Evolutionary conservation across 2,888 invertebrate species (phyloP).

Genomic region (Rhorus exstirpatorius): DNA sequence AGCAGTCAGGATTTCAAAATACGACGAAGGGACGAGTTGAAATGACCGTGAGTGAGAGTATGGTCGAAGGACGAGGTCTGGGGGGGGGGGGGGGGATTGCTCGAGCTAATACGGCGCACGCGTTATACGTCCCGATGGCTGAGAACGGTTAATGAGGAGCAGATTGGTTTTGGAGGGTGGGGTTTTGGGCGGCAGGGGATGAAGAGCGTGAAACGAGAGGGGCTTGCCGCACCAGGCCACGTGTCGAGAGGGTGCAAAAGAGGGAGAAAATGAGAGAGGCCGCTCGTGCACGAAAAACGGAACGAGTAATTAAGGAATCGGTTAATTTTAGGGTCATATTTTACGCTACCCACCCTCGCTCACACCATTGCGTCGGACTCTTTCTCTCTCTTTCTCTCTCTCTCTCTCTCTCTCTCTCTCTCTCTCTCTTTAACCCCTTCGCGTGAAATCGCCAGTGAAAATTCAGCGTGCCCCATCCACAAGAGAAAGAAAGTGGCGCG

Average conservation of each 20-base stretch:
- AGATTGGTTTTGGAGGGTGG: constrained; percentile 74
- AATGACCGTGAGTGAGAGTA: constrained; percentile 14
- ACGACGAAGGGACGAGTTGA: not conserved
- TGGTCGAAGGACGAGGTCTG: constrained; percentile 27
- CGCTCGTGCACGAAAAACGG: constrained; percentile 75
- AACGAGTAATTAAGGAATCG: constrained; percentile 84
- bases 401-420: constrained; percentile 22
- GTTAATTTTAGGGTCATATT: constrained; percentile 84
- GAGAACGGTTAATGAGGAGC: constrained; percentile 77
- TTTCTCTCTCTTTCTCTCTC: constrained; percentile 58
- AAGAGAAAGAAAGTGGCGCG: constrained; percentile 20
- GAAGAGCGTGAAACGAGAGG: constrained; percentile 64
- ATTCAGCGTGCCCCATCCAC: constrained; percentile 4
- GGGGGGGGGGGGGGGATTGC: constrained; percentile 47
- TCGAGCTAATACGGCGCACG: constrained; percentile 39
- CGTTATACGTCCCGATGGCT: constrained; percentile 45
- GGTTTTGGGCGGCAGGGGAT: constrained; percentile 21
- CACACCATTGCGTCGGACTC: constrained; percentile 21
- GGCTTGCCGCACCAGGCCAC: constrained; percentile 56
- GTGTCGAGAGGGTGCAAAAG: constrained; percentile 64
- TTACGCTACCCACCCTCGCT: constrained; percentile 74
- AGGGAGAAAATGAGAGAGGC: constrained; percentile 58
- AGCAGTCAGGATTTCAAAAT: not conserved
- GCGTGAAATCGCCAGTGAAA: constrained; percentile 36
- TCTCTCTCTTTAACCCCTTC: constrained; percentile 61